These are phyloP conservation scores for Leptinotarsa peninsularis DNA, from an alignment of 2,888 invertebrate species.

Conservation along the genomic window DNA sequence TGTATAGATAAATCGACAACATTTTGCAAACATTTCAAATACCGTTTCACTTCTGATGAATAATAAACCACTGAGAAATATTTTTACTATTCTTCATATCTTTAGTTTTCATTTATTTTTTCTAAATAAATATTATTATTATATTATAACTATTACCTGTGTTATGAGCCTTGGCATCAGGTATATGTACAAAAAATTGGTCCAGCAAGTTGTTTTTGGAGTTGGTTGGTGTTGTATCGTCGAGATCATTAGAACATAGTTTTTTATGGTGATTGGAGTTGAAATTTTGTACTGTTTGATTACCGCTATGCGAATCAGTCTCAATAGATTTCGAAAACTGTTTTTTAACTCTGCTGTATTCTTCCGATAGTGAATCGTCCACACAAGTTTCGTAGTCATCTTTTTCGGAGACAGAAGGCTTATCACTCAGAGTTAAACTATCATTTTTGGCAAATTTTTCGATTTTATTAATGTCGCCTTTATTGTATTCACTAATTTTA, in stretches of 20 bases:
- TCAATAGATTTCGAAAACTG: conserved; percentile 29
- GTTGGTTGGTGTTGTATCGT: conserved; percentile 59
- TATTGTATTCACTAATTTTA: conserved; percentile 38
- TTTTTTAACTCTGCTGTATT: conserved; percentile 42
- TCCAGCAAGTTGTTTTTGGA: conserved; percentile 52
- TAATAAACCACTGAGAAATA: no score
- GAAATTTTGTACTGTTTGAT: conserved; percentile 43
- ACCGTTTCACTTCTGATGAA: no score
- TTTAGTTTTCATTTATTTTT: no score
- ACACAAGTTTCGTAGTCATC: conserved; percentile 74
- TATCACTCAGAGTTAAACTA: conserved; percentile 55
- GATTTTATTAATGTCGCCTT: conserved; percentile 22
- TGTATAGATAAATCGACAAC: no score
- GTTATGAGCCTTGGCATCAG: conserved; percentile 35
- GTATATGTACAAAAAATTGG: conserved; percentile 45
- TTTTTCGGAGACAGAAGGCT: conserved; percentile 55
- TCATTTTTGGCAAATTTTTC: conserved; percentile 47
- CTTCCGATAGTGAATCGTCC: conserved; percentile 71
- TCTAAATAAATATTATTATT: no score
- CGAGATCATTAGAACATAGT: conserved; percentile 40
- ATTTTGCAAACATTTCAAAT: no score
- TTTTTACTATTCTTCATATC: no score
- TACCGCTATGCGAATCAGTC: conserved; percentile 32
- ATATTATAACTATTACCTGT: conserved; percentile 27
- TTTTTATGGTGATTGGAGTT: conserved; percentile 37